A percentile compares a stretch with the other conserved stretches of the same genome.
These are phyloP conservation scores for Chesias legatella DNA, from an alignment of 2,888 invertebrate species.

Conservation along the genomic window DNA sequence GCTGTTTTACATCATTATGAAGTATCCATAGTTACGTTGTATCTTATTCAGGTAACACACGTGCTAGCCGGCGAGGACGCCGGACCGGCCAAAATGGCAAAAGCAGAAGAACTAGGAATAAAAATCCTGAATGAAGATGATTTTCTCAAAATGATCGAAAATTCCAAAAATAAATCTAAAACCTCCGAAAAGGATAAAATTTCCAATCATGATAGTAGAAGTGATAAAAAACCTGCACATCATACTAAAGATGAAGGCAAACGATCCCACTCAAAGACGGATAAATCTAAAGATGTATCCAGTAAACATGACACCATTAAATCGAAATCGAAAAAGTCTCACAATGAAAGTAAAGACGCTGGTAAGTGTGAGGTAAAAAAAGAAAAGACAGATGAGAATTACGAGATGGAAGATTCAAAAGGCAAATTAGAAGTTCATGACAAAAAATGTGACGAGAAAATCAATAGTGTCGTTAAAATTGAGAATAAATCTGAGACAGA, in stretches of 20 bases:
- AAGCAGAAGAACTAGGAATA: conserved; percentile 86
- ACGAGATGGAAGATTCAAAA: conserved; percentile 17
- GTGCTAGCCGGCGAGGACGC: conserved; percentile 92
- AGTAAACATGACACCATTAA: conserved; percentile 11
- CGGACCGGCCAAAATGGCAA: conserved; percentile 90
- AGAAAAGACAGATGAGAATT: conserved; percentile 16
- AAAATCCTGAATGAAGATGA: conserved; percentile 90
- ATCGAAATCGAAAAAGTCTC: conserved; percentile 18
- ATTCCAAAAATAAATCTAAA: conserved; percentile 52
- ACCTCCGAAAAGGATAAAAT: conserved; percentile 27
- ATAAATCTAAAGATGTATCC: conserved; percentile 20
- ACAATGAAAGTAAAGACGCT: conserved; percentile 23
- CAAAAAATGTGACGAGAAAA: conserved; percentile 29
- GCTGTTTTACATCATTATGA: no score
- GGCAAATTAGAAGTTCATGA: conserved; percentile 25
- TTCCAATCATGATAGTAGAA: conserved; percentile 17
- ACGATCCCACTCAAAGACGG: conserved; percentile 25
- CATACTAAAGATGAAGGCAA: conserved; percentile 25
- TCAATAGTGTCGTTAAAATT: conserved; percentile 24
- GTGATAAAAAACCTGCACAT: conserved; percentile 30
- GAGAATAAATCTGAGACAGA: conserved; percentile 27
- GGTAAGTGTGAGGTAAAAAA: conserved; percentile 29
- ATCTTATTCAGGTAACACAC: conserved; percentile 82
- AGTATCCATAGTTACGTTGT: no score
- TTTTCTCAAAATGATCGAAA: conserved; percentile 87